A percentile compares a stretch with the other conserved stretches of the same genome.
Evolutionary conservation across 2,797 vertebrate species (phyloP).

Genomic region (Tiaroga cobitis): DNA sequence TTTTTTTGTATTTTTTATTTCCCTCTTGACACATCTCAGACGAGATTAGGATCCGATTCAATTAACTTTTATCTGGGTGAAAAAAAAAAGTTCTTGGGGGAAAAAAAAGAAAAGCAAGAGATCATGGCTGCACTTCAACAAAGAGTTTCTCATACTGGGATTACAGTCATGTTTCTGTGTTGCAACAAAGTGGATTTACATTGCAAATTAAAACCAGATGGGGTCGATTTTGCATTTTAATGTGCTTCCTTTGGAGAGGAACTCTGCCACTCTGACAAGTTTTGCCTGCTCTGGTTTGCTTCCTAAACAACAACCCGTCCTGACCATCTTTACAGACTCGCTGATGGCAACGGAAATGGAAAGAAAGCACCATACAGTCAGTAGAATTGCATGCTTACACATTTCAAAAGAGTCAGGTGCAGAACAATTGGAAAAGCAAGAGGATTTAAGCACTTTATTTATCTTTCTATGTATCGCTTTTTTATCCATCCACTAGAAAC

Average conservation of each 20-base stretch:
- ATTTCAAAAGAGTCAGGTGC: slow-evolving; percentile 14
- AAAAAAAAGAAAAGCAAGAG: slow-evolving; percentile 31
- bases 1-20: slow-evolving; percentile 67
- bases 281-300: slow-evolving; percentile 55
- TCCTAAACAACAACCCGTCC: slow-evolving; percentile 59
- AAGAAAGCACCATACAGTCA: slow-evolving; percentile 17
- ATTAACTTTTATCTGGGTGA: slow-evolving; percentile 61
- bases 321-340: slow-evolving; percentile 12
- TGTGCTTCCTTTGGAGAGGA: slow-evolving; percentile 58
- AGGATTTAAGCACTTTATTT: slow-evolving; percentile 1
- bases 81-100: slow-evolving; percentile 25
- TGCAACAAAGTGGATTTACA: slow-evolving; percentile 72
- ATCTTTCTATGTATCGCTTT: background rate
- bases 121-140: slow-evolving; percentile 54
- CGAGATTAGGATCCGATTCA: slow-evolving; percentile 66
- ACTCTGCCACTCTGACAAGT: slow-evolving; percentile 62
- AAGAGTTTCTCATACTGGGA: slow-evolving; percentile 63
- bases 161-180: slow-evolving; percentile 62
- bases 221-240: slow-evolving; percentile 62
- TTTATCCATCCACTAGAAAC: slow-evolving; percentile 14
- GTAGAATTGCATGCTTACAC: slow-evolving; percentile 8
- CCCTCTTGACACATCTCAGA: slow-evolving; percentile 60
- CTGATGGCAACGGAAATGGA: slow-evolving; percentile 20
- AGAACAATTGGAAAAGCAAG: slow-evolving; percentile 26
- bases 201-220: slow-evolving; percentile 74